Evolutionary conservation across 2,797 vertebrate species (phyloP).

Genomic region (Acanthurus tractus): DNA sequence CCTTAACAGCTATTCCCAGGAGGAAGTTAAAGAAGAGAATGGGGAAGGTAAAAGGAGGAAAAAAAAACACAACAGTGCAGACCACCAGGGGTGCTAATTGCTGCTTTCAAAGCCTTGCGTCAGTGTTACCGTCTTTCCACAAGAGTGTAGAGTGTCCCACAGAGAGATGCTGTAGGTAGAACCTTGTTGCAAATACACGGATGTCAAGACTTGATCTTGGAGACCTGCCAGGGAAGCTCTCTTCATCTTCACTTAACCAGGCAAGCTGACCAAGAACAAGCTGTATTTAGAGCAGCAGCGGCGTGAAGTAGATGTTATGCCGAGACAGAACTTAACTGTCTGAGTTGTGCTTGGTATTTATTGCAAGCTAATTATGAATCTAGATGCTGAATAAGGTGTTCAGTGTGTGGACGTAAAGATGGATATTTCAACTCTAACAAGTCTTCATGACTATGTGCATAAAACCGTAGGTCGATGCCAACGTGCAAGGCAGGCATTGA

Average conservation of each 20-base stretch:
- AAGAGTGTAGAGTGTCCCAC: conserved; percentile 64
- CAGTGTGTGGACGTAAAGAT: not conserved
- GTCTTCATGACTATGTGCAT: not conserved
- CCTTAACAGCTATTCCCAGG: conserved; percentile 82
- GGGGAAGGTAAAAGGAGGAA: conserved; percentile 58
- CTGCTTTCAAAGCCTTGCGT: conserved; percentile 83
- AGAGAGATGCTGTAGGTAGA: conserved; percentile 67
- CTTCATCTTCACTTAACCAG: conserved; percentile 73
- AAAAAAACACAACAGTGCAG: conserved; percentile 63
- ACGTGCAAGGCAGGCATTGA: not conserved
- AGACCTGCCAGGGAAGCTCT: conserved; percentile 59
- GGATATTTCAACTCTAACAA: not conserved
- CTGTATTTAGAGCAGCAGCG: conserved; percentile 47
- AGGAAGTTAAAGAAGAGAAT: conserved; percentile 73
- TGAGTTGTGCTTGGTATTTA: not conserved
- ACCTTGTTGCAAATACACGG: conserved; percentile 64
- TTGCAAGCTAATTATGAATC: not conserved
- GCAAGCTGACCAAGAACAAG: conserved; percentile 42
- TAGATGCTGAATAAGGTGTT: conserved; percentile 3
- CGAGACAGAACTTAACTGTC: conserved; percentile 5
- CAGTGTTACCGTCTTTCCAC: conserved; percentile 70
- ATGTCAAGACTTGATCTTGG: conserved; percentile 72
- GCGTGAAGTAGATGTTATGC: conserved; percentile 19
- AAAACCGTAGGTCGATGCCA: not conserved
- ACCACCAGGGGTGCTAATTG: conserved; percentile 86